Percentiles rank a stretch among this genome's conserved stretches.
Evolutionary conservation across 2,888 invertebrate genomes (phyloP).

Genomic region (Plemyria rubiginata): DNA sequence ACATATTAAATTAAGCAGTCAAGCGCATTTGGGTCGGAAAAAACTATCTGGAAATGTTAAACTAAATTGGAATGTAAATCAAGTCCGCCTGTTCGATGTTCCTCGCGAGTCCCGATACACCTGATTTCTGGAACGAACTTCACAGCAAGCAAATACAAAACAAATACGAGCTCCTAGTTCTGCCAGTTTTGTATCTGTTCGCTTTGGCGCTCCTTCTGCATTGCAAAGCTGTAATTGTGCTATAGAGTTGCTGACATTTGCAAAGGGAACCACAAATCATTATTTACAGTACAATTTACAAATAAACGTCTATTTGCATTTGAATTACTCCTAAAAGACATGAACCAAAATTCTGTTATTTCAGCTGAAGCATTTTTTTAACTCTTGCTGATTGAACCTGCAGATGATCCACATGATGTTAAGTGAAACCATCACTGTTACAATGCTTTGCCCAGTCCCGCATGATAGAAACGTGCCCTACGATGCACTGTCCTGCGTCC

Average conservation of each 20-base stretch:
- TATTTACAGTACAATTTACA: too few species aligned
- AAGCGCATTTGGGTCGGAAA: conserved; percentile 55
- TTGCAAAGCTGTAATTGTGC: conserved; percentile 17
- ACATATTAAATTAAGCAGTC: conserved; percentile 42
- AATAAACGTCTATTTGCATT: too few species aligned
- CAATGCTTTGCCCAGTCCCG: too few species aligned
- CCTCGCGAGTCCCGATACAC: conserved; percentile 64
- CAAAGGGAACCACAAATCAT: neutral
- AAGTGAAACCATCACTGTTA: too few species aligned
- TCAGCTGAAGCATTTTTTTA: too few species aligned
- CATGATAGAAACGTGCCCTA: too few species aligned
- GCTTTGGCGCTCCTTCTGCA: conserved; percentile 14
- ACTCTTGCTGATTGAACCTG: too few species aligned
- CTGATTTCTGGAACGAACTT: conserved; percentile 69
- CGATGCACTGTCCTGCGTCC: too few species aligned
- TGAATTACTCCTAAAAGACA: too few species aligned
- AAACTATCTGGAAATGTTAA: conserved; percentile 68
- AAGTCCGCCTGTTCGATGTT: conserved; percentile 71
- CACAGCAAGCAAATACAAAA: conserved; percentile 50
- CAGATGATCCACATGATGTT: too few species aligned
- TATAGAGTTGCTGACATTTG: conserved; percentile 6
- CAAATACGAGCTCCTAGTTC: conserved; percentile 19
- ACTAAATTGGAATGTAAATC: conserved; percentile 78
- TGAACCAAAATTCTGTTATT: too few species aligned
- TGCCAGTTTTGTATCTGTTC: conserved; percentile 15